phyloP scores from a whole-genome alignment of 2,797 vertebrate genomes.

The Rhinella marina region DNA sequence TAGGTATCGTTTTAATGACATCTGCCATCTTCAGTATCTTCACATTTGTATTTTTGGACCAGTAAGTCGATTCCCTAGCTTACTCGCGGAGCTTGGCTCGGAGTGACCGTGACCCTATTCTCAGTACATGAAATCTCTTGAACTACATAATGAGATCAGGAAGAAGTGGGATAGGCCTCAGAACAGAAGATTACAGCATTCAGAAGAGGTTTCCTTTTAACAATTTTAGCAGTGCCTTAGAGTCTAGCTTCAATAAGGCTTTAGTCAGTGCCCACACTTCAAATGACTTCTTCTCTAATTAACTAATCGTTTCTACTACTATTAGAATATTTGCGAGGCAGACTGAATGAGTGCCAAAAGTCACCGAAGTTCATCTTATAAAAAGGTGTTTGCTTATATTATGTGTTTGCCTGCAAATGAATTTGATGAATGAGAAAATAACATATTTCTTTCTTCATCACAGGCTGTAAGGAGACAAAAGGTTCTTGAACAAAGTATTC shows the following conservation, averaged over 20 bases:
- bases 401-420: neutral
- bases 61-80: slow-evolving; percentile 73
- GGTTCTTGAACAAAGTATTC: slow-evolving; percentile 88
- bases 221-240: slow-evolving; percentile 63
- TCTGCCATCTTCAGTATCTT: slow-evolving; percentile 16
- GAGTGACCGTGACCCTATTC: slow-evolving; percentile 78
- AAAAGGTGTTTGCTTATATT: slow-evolving; percentile 73
- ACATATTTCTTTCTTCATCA: slow-evolving; percentile 54
- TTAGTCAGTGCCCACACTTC: neutral
- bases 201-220: slow-evolving; percentile 64
- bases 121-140: slow-evolving; percentile 77
- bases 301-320: neutral
- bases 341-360: slow-evolving; percentile 74
- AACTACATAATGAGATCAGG: slow-evolving; percentile 77
- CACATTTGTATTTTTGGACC: slow-evolving; percentile 39
- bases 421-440: neutral
- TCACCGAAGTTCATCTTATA: slow-evolving; percentile 77
- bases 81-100: slow-evolving; percentile 69
- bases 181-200: slow-evolving; percentile 66
- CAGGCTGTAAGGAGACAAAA: slow-evolving; percentile 88
- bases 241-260: slow-evolving; percentile 38
- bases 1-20: slow-evolving; percentile 7
- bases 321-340: slow-evolving; percentile 37
- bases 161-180: slow-evolving; percentile 63
- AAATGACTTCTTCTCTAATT: slow-evolving; percentile 12